Conservation (phyloP, 2,797 vertebrate genomes). For the Anniella stebbinsi region DNA sequence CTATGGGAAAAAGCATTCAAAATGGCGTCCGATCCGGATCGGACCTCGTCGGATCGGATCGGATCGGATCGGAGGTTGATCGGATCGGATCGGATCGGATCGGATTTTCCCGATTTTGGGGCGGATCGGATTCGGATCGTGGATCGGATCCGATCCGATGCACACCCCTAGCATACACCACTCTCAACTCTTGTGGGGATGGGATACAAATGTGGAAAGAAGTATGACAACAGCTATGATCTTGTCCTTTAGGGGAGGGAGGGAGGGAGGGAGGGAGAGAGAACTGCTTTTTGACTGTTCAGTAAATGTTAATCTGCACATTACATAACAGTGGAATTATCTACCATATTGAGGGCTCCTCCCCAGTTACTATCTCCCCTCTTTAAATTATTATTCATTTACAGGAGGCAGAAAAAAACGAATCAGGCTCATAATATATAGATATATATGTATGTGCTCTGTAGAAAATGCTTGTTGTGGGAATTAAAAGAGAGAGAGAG, state of each 20-base stretch:
- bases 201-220: too few species aligned
- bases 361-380: constrained; percentile 33
- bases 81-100: too few species aligned
- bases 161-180: background rate
- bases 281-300: constrained; percentile 59
- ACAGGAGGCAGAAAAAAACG: constrained; percentile 37
- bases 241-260: constrained; percentile 16
- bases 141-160: too few species aligned
- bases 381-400: constrained; percentile 38
- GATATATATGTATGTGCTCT: constrained; percentile 33
- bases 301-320: constrained; percentile 60
- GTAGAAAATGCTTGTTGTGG: constrained; percentile 69
- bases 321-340: constrained; percentile 70
- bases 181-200: too few species aligned
- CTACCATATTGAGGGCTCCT: constrained; percentile 53
- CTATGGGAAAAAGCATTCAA: too few species aligned
- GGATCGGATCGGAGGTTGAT: too few species aligned
- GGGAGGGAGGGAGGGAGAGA: constrained; percentile 22
- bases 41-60: too few species aligned
- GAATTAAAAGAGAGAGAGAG: constrained; percentile 32
- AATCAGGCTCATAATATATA: constrained; percentile 54
- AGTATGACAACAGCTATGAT: background rate
- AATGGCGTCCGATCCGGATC: too few species aligned
- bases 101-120: too few species aligned
- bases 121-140: too few species aligned